Conservation (phyloP, 1,140 invertebrate species). For the Lepidurus couesii region DNA sequence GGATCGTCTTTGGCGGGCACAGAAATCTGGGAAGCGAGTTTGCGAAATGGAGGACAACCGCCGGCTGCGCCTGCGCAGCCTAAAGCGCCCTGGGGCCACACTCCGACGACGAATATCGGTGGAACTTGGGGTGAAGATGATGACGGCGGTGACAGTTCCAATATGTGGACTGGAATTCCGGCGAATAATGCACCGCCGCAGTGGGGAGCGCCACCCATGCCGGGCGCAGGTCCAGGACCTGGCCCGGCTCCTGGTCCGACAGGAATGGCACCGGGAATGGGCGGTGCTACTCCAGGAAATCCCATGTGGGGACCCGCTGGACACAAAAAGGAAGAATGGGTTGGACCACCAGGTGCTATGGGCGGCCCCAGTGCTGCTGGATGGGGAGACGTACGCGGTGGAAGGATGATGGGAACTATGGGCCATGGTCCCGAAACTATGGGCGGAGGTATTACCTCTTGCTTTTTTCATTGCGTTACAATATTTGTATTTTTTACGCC, state of each 20-base stretch:
- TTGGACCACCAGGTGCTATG: constrained; percentile 23
- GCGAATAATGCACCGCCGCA: constrained; percentile 51
- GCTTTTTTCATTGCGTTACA: background rate
- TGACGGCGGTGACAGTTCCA: constrained; percentile 54
- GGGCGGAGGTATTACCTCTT: constrained; percentile 48
- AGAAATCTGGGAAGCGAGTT: constrained; percentile 90
- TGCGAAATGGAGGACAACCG: constrained; percentile 81
- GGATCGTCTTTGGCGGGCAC: constrained; percentile 53
- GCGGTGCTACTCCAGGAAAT: background rate
- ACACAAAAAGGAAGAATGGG: constrained; percentile 40
- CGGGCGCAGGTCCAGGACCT: constrained; percentile 26
- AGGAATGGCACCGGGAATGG: background rate
- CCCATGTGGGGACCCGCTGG: constrained; percentile 28
- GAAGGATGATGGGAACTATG: constrained; percentile 25
- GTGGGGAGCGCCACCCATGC: constrained; percentile 36
- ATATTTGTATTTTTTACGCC: too few species aligned
- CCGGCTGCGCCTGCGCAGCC: constrained; percentile 62
- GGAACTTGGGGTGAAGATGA: constrained; percentile 93
- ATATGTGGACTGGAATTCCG: constrained; percentile 50
- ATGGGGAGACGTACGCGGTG: constrained; percentile 34
- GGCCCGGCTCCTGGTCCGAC: constrained; percentile 14
- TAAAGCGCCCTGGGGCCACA: constrained; percentile 85
- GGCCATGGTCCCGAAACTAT: constrained; percentile 44
- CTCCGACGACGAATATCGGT: constrained; percentile 81
- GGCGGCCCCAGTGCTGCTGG: constrained; percentile 33